These are phyloP conservation scores for Maniola jurtina DNA, from an alignment of 1,140 invertebrate species.

Conservation along the genomic window DNA sequence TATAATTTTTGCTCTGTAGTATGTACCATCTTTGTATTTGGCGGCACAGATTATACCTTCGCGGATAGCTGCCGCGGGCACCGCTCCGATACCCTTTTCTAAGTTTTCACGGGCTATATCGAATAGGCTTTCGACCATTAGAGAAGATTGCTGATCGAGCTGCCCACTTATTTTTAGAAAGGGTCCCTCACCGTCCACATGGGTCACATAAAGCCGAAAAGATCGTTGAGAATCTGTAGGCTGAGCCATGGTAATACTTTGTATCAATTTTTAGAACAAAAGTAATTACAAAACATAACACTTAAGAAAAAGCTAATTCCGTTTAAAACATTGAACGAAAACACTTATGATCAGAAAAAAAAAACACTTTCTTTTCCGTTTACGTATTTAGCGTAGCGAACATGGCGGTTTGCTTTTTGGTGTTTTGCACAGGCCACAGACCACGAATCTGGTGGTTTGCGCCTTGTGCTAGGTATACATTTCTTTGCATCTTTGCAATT, in stretches of 20 bases:
- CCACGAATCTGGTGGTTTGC: no score
- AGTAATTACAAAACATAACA: constrained; percentile 51
- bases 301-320: constrained; percentile 30
- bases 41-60: constrained; percentile 81
- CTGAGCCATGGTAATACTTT: constrained; percentile 50
- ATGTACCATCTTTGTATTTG: constrained; percentile 82
- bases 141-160: constrained; percentile 77
- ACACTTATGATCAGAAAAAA: constrained; percentile 44
- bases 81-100: constrained; percentile 66
- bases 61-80: constrained; percentile 58
- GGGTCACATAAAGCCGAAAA: constrained; percentile 80
- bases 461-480: no score
- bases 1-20: constrained; percentile 81
- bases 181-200: constrained; percentile 82
- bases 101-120: constrained; percentile 66
- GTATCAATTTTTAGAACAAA: constrained; percentile 12
- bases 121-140: constrained; percentile 80
- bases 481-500: no score
- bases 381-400: constrained; percentile 60
- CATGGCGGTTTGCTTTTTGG: constrained; percentile 55
- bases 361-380: constrained; percentile 68
- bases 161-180: constrained; percentile 85
- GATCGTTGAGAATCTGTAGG: constrained; percentile 50
- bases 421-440: no score
- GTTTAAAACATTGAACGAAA: constrained; percentile 38